Base-by-base conservation (phyloP, 2,797 vertebrate genomes). In the Fratercula arctica region DNA sequence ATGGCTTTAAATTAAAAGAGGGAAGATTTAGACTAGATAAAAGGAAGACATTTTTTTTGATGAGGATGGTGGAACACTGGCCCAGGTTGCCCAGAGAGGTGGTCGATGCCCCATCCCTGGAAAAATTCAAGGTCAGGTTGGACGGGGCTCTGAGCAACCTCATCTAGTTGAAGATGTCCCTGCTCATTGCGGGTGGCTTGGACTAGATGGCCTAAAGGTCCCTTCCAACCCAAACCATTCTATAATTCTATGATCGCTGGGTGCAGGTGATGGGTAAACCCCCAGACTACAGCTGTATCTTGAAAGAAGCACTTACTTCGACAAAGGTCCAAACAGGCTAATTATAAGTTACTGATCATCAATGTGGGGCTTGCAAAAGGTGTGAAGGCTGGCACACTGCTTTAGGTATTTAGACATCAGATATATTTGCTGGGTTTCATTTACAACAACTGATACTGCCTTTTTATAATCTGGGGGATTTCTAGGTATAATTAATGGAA, bases 41-140 rank as follows among this genome's bases (percentile, higher is more conserved):
- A 74, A 37, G 14, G 28, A 84, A 54, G 51, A 59, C 0, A 0
- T 15, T 19, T 31, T 86, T 67, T 24, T 24, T 1, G 0, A 0
- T 14, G 17, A 35, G 25, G 4, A 12, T 70, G 26, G 7, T 66
- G 17, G 57, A 61, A 45, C 6, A 14, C 11, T 10, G 12, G 41
- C 4, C 23, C 20, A 39, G n/a, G 28, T 9, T 70, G 41, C 11
- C 33, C 60, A 46, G n/a, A 33, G 78, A 43, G 51, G 1, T 15
- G 25, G n/a, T 35, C 3, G 51, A 31, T 33, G 20, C 16, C 13
- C 11, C 48, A 28, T 31, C 20, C 16, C 29, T 72, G 61, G 69
- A 21, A 81, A 46, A 5, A 24, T 20, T 53, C 39, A 6, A 72
- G 10, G 20, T 3, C 43, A 59, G 15, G 12, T 1, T 70, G 56